These are phyloP conservation scores for Mythimna ferrago DNA, from an alignment of 2,888 invertebrate genomes.

Conservation along the genomic window DNA sequence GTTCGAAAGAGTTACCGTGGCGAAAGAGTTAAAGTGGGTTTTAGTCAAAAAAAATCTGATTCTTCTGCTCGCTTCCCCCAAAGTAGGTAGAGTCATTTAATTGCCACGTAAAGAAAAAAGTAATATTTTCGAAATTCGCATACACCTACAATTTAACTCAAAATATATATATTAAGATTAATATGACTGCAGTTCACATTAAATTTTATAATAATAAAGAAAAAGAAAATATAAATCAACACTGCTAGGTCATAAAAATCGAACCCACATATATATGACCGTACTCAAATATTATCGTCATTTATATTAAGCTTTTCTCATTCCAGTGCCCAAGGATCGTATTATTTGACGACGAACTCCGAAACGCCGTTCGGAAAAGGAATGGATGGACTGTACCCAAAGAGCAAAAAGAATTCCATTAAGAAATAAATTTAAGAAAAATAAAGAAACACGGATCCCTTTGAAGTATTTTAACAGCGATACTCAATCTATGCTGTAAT, in stretches of 20 bases:
- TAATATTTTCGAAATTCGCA: too few relatives aligned
- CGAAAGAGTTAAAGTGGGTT: too few relatives aligned
- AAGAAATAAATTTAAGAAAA: slow-evolving; percentile 60
- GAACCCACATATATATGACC: background rate
- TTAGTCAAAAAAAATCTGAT: too few relatives aligned
- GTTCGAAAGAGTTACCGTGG: too few relatives aligned
- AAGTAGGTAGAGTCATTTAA: too few relatives aligned
- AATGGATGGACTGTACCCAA: slow-evolving; percentile 82
- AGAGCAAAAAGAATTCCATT: slow-evolving; percentile 74
- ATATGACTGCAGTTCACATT: background rate
- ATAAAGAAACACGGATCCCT: background rate
- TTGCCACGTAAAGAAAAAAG: too few relatives aligned
- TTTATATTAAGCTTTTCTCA: slow-evolving; percentile 5
- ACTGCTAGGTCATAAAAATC: background rate
- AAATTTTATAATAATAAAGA: background rate
- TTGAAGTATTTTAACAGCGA: slow-evolving; percentile 7
- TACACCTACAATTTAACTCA: too few relatives aligned
- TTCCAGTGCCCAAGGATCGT: slow-evolving; percentile 87
- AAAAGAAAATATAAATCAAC: background rate
- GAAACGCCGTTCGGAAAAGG: slow-evolving; percentile 87
- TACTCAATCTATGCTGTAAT: slow-evolving; percentile 12
- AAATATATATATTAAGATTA: background rate
- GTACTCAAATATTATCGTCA: background rate
- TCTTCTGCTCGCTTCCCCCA: too few relatives aligned
- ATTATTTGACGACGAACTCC: slow-evolving; percentile 85